Conservation (phyloP, 2,797 vertebrate genomes). For the Gymnodraco acuticeps region DNA sequence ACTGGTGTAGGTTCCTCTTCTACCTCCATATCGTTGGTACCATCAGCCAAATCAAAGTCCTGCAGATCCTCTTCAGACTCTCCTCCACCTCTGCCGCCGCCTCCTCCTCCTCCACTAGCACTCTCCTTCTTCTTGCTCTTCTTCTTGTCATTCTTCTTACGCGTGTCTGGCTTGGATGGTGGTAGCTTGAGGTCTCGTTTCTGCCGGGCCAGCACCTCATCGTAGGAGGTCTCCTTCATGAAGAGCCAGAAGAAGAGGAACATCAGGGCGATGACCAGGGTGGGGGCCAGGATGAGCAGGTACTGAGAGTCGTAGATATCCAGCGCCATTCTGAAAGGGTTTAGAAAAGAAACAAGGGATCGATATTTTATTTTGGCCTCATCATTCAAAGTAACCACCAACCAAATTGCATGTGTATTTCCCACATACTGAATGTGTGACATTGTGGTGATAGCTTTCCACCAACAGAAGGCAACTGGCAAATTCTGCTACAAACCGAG, state of each 20-base stretch:
- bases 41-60: conserved; percentile 90
- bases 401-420: neutral
- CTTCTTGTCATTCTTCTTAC: conserved; percentile 96
- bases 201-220: conserved; percentile 95
- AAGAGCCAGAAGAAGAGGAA: conserved; percentile 99
- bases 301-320: conserved; percentile 97
- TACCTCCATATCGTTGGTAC: conserved; percentile 78
- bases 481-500: conserved; percentile 4
- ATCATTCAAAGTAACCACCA: neutral
- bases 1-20: conserved; percentile 80
- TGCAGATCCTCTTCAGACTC: conserved; percentile 93
- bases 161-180: conserved; percentile 87
- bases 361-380: neutral
- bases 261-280: conserved; percentile 94
- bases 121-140: conserved; percentile 97
- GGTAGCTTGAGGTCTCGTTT: conserved; percentile 92
- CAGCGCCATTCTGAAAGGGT: conserved; percentile 88
- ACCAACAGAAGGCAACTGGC: neutral
- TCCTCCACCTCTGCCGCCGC: conserved; percentile 87
- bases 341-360: conserved; percentile 9
- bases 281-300: conserved; percentile 95
- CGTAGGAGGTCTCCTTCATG: conserved; percentile 98
- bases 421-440: neutral
- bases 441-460: neutral
- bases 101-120: conserved; percentile 82